phyloP scores from a whole-genome alignment of 2,797 vertebrate species.

The Poeciliopsis paucimaculata region DNA sequence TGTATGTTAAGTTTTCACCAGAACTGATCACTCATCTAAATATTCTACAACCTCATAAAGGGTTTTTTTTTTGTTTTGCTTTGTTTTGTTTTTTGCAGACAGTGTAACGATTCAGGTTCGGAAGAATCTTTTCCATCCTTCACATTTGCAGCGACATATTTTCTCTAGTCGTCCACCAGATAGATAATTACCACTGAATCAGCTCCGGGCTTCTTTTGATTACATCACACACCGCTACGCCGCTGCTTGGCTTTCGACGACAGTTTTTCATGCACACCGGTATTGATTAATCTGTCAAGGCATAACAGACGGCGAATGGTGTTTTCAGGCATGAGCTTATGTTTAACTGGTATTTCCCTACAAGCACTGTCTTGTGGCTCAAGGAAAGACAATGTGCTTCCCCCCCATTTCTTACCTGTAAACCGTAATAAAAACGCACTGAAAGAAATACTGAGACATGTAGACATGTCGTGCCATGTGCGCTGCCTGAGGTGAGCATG shows the following conservation, averaged over 20 bases:
- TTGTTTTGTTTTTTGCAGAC: not conserved
- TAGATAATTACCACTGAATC: constrained; percentile 42
- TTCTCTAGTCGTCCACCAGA: constrained; percentile 22
- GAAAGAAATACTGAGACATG: constrained; percentile 56
- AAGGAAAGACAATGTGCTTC: not conserved
- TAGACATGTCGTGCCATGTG: constrained; percentile 80
- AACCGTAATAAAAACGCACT: not conserved
- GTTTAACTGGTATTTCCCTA: constrained; percentile 41
- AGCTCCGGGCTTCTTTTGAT: constrained; percentile 49
- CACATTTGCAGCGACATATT: not conserved
- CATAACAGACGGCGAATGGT: constrained; percentile 62
- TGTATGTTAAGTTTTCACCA: not conserved
- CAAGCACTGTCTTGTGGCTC: constrained; percentile 16
- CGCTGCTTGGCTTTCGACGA: constrained; percentile 57
- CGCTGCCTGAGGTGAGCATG: constrained; percentile 79
- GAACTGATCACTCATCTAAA: too few species aligned
- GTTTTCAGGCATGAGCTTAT: constrained; percentile 51
- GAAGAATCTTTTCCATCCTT: not conserved
- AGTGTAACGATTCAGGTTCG: not conserved
- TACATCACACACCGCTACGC: constrained; percentile 63
- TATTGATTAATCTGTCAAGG: constrained; percentile 74
- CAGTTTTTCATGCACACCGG: constrained; percentile 67
- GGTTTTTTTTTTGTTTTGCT: not conserved
- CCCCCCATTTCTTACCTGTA: not conserved
- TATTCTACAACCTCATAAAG: too few species aligned